Evolutionary conservation across 2,888 invertebrate species (phyloP), one percentile per base, ranked within the genome.

Genomic region (Anoplius nigerrimus): DNA sequence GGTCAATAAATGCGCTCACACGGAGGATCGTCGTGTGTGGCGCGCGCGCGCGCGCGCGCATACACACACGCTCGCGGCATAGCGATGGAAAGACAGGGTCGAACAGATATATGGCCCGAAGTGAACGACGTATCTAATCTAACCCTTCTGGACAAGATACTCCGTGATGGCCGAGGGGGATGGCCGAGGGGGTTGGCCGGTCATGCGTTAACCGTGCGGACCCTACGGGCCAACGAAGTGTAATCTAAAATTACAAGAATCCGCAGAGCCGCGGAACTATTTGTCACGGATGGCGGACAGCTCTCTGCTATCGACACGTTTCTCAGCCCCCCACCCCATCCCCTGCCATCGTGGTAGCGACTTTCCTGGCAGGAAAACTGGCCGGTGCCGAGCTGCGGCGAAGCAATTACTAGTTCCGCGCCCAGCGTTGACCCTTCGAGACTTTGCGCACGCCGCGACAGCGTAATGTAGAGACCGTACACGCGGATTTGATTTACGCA

Each of bases 121-220:
- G 80, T 81, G 84, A 83, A 82, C 84, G 85, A 87, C 84, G 84
- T 86, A 83, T 88, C 88, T 86, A 87, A 88, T 88, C 87, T 85
- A 85, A 87, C 87, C 86, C 87, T 86, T 87, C 82, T 80, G 82
- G 84, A 85, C 86, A 85, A 86, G 86, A 86, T 87, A 86, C 84
- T 82, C 82, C 73, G 80, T 80, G 82, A 83, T 79, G 83, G 77
- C 68, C 75, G n/a, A n/a, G n/a, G n/a, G n/a, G 76, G 61, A 21
- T 67, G 69, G 72, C 69, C 69, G 75, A 59, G 73, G 8, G 59
- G 11, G 59, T 24, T 69, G 78, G 46, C 66, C 68, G 74, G 53
- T 74, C 78, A 78, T 80, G 79, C 80, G 79, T 80, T 80, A 77
- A 80, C 79, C 75, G 63, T 75, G n/a, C n/a, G 46, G 68, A 34